Base-by-base conservation (phyloP, 2,797 vertebrate species). In the Fratercula arctica region DNA sequence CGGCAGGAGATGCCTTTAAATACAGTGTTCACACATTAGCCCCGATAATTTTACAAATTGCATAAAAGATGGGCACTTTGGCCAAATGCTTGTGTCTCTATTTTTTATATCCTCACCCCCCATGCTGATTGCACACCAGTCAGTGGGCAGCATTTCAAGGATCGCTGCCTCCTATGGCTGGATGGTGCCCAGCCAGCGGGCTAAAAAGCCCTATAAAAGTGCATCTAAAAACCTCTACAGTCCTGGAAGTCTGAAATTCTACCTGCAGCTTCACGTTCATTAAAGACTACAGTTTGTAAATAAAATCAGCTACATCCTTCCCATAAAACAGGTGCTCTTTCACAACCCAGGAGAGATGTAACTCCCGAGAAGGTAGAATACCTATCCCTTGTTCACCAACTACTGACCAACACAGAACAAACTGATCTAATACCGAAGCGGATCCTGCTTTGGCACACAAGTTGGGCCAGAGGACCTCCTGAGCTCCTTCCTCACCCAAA, bases 181-280 rank as follows among this genome's bases (percentile, higher is more conserved):
- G n/a, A n/a, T 74, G 41, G 51, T 1, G 2, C 43, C 37, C 54
- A 91, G 77, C 16, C 69, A 87, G 59, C 0, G 0, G 87, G 54
- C 37, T 57, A 81, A 91, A 84, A 45, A 83, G n/a, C 5, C 4
- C n/a, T 43, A n/a, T 16, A 50, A 46, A 92, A 74, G 9, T 19
- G 16, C 4, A 80, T 73, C 19, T 50, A 28, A 72, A 88, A 93
- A 41, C 23, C 26, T 83, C 60, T 45, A 12, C 28, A 84, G 59
- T 26, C 63, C 46, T 66, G 5, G 29, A 53, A 91, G 41, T 41
- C 68, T 48, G 24, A 64, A 93, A 66, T 76, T 25, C 25, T 73
- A 35, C 57, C 19, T 18, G 54, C 2, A 3, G 41, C 25, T 51
- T 57, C 43, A 28, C 0, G 0, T 66, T 73, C 18, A 10, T 57